These are phyloP conservation scores for Nemotelus nigrinus DNA, from an alignment of 2,888 invertebrate species.

Conservation along the genomic window DNA sequence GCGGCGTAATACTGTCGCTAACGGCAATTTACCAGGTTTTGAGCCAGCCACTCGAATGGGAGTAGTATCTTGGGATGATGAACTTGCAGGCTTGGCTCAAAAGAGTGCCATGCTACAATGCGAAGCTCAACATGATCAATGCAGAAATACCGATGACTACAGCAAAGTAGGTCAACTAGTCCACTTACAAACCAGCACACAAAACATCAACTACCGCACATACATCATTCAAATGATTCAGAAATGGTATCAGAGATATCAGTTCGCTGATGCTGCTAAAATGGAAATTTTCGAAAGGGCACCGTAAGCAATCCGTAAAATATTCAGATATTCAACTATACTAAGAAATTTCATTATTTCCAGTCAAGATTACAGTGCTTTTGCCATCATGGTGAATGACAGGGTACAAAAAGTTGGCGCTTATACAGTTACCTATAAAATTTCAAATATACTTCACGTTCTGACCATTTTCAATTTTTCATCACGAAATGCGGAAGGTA, in stretches of 20 bases:
- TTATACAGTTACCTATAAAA: background rate
- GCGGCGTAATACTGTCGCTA: slow-evolving; percentile 51
- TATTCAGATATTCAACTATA: background rate
- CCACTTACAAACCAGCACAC: slow-evolving; percentile 42
- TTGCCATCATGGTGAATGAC: slow-evolving; percentile 51
- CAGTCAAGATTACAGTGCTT: slow-evolving; percentile 52
- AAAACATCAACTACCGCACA: slow-evolving; percentile 51
- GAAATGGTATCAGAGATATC: slow-evolving; percentile 9
- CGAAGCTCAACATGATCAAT: slow-evolving; percentile 49
- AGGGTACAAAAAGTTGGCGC: slow-evolving; percentile 13
- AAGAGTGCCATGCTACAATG: slow-evolving; percentile 51
- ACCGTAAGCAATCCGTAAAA: background rate
- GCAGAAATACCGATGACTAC: slow-evolving; percentile 51
- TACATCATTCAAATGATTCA: slow-evolving; percentile 23
- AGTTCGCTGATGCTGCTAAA: slow-evolving; percentile 23
- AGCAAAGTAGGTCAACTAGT: slow-evolving; percentile 20
- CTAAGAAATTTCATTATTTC: background rate
- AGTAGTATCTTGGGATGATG: slow-evolving; percentile 51
- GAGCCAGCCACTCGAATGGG: slow-evolving; percentile 51
- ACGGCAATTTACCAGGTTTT: slow-evolving; percentile 48
- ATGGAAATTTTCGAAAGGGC: background rate
- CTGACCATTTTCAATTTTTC: slow-evolving; percentile 53
- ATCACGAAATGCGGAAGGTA: slow-evolving; percentile 51
- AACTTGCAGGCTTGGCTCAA: slow-evolving; percentile 52
- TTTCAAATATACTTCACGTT: background rate